Percentiles rank a stretch among this genome's conserved stretches.
Evolutionary conservation across 2,797 vertebrate species (phyloP).

Genomic region (Acanthurus tractus): DNA sequence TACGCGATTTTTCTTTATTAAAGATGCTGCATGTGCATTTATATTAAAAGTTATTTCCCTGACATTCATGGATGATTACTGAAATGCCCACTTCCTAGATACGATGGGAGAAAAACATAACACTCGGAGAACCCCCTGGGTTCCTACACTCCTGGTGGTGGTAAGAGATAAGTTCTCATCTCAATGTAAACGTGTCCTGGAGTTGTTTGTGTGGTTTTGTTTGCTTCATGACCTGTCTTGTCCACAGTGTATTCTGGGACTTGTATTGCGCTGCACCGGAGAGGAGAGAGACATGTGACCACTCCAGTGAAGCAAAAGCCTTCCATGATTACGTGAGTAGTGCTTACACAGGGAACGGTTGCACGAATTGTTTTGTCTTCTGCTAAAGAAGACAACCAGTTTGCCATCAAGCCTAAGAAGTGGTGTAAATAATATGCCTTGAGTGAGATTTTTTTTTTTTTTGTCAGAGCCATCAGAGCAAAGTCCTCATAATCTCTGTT

Average conservation of each 20-base stretch:
- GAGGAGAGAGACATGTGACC: slow-evolving; percentile 98
- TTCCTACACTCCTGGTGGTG: slow-evolving; percentile 99
- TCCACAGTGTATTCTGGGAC: slow-evolving; percentile 97
- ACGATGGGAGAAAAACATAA: slow-evolving; percentile 99
- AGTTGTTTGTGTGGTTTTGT: slow-evolving; percentile 57
- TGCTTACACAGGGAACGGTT: slow-evolving; percentile 52
- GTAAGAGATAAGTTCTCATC: slow-evolving; percentile 84
- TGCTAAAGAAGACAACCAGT: slow-evolving; percentile 29
- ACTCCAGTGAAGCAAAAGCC: slow-evolving; percentile 99
- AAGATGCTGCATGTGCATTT: neutral
- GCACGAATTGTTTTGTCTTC: slow-evolving; percentile 35
- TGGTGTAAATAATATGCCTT: slow-evolving; percentile 14
- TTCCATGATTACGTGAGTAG: slow-evolving; percentile 99
- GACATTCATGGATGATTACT: neutral
- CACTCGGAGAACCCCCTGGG: slow-evolving; percentile 95
- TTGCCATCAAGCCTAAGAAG: slow-evolving; percentile 20
- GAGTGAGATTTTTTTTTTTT: neutral
- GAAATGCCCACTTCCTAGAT: slow-evolving; percentile 84
- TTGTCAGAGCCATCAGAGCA: slow-evolving; percentile 1
- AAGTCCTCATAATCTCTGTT: slow-evolving; percentile 30
- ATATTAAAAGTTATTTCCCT: neutral
- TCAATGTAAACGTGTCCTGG: slow-evolving; percentile 41
- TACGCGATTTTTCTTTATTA: neutral
- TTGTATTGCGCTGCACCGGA: slow-evolving; percentile 99
- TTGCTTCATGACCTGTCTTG: slow-evolving; percentile 71